Percentiles rank a stretch among this genome's conserved stretches.
These are phyloP conservation scores for Lissocephala sabroskyi DNA, from an alignment of 2,888 invertebrate species.

Conservation along the genomic window DNA sequence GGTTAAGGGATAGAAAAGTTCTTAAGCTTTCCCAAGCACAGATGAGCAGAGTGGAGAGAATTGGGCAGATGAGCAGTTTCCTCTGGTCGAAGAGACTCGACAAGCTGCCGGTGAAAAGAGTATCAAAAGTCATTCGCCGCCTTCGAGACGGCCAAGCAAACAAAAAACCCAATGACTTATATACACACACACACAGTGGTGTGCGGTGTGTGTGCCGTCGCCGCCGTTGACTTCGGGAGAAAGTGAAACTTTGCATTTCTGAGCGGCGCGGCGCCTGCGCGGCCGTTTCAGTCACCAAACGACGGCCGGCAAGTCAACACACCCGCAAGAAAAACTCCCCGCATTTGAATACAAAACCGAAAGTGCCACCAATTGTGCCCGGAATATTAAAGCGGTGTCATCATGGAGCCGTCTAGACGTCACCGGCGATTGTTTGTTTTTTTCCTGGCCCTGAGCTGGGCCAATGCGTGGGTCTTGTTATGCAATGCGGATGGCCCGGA, in stretches of 20 bases:
- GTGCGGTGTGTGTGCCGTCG: not conserved
- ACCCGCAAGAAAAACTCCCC: no score
- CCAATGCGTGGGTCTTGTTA: conserved; percentile 41
- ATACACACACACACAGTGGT: conserved; percentile 10
- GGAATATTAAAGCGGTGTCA: conserved; percentile 27
- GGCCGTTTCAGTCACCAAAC: conserved; percentile 16
- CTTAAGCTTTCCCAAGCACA: no score
- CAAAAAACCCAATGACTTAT: conserved; percentile 56
- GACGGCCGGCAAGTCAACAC: conserved; percentile 11
- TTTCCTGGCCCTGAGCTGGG: conserved; percentile 40
- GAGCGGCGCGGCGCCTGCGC: conserved; percentile 28
- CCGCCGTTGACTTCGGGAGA: no score
- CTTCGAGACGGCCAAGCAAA: conserved; percentile 3
- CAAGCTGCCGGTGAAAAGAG: not conserved
- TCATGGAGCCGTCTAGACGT: no score
- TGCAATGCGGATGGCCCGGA: conserved; percentile 46
- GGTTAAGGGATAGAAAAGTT: no score
- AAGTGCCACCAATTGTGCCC: conserved; percentile 17
- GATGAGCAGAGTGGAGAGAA: no score
- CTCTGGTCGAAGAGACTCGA: not conserved
- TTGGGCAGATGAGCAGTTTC: no score
- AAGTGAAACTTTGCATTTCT: conserved; percentile 66
- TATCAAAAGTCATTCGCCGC: conserved; percentile 4
- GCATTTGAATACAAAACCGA: no score
- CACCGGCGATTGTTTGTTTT: conserved; percentile 27